phyloP scores from a whole-genome alignment of 2,888 invertebrate genomes.

The Cloeon dipterum region DNA sequence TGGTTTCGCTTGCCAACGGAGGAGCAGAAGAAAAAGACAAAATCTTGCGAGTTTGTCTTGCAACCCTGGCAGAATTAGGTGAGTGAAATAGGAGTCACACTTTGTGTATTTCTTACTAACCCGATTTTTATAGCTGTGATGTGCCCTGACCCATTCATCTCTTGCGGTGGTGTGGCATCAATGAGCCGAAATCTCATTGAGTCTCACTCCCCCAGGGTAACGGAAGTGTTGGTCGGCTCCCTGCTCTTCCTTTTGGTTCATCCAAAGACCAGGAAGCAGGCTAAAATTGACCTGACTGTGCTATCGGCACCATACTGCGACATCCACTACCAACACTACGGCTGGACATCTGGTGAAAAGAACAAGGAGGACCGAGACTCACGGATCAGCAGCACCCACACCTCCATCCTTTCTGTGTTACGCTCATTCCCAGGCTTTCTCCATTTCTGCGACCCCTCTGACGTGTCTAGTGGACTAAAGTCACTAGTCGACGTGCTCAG shows the following conservation, averaged over 20 bases:
- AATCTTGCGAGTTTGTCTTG: constrained; percentile 61
- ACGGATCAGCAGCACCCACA: constrained; percentile 62
- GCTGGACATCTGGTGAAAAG: constrained; percentile 10
- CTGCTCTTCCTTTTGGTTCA: constrained; percentile 65
- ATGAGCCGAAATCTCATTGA: constrained; percentile 59
- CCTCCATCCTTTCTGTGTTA: constrained; percentile 60
- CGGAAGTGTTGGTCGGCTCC: constrained; percentile 75
- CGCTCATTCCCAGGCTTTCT: constrained; percentile 82
- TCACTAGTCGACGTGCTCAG: constrained; percentile 61
- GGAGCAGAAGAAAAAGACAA: constrained; percentile 59
- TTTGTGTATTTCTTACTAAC: constrained; percentile 1
- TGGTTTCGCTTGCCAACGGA: constrained; percentile 64
- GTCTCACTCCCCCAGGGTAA: constrained; percentile 68
- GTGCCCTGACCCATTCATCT: constrained; percentile 57
- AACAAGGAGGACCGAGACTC: constrained; percentile 43
- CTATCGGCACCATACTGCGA: constrained; percentile 88
- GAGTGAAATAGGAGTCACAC: constrained; percentile 12
- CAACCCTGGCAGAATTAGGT: constrained; percentile 75
- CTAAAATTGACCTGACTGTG: constrained; percentile 60
- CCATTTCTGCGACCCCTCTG: constrained; percentile 62
- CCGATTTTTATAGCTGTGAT: constrained; percentile 37
- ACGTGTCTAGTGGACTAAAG: constrained; percentile 40
- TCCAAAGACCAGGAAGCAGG: constrained; percentile 52
- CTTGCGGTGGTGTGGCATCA: constrained; percentile 62
- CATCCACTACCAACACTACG: constrained; percentile 38